Base-by-base conservation (phyloP, 2,797 vertebrate species). In the Myripristis murdjan region DNA sequence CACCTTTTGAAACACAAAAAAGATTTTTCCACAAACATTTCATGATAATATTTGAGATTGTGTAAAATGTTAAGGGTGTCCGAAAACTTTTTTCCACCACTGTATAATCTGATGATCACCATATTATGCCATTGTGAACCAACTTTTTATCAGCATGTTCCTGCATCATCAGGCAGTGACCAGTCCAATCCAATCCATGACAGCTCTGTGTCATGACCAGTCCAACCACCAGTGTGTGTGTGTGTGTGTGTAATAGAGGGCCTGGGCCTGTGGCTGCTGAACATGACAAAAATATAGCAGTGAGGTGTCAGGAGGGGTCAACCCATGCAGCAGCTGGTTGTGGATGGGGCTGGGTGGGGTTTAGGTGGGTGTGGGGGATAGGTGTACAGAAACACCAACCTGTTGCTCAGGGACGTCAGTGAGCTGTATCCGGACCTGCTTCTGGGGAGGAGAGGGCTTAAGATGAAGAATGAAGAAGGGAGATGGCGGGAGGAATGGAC, bases 351-450 rank as follows among this genome's bases (percentile, higher is more conserved):
- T 53, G 47, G 14, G 69, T 28, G 55, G 16, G 59, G n/a, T 26
- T 49, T 5, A 57, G 56, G 49, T 15, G 18, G 68, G 35, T 71
- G 60, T 59, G 15, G 37, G 48, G 64, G 47, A 46, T 60, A 63
- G 49, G 49, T 67, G 48, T 52, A 70, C 71, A 52, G 70, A 75
- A 43, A 61, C 76, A 95, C 94, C 91, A 77, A 95, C 95, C 94
- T 95, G 87, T 53, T 90, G 89, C 89, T 92, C 88, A 65, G 89
- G 87, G 82, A 74, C 41, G 9, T 94, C 93, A 91, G 24, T 91
- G 89, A 94, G 87, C 87, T 94, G 93, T 87, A 95, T 94, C 93
- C 93, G 91, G 62, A 95, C 95, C 79, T 95, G 94, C 90, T 95
- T 95, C 95, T 95, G 87, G 80, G 89, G 82, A 91, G 85, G 83